These are phyloP conservation scores for Heliothis virescens DNA, from an alignment of 1,140 invertebrate genomes.

Conservation along the genomic window DNA sequence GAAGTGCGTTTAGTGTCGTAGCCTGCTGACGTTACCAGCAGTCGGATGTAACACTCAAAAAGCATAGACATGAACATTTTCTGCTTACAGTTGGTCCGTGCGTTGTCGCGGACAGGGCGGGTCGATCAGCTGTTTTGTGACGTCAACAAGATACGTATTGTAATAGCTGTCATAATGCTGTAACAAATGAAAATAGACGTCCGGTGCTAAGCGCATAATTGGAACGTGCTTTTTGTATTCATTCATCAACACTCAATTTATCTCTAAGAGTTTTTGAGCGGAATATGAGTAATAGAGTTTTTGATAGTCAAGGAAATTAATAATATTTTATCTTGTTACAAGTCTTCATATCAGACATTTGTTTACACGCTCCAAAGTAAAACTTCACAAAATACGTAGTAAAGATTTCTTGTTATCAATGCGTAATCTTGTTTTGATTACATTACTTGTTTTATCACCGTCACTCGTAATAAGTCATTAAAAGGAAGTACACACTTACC, in stretches of 20 bases:
- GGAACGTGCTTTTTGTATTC: not conserved
- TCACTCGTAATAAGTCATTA: slow-evolving; percentile 35
- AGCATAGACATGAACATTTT: slow-evolving; percentile 44
- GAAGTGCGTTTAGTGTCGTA: slow-evolving; percentile 82
- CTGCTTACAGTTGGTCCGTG: slow-evolving; percentile 24
- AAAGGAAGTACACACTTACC: slow-evolving; percentile 21
- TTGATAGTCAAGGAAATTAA: too few relatives aligned
- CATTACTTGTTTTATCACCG: slow-evolving; percentile 27
- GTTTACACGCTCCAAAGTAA: too few relatives aligned
- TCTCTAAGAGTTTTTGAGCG: too few relatives aligned
- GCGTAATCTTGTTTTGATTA: slow-evolving; percentile 24
- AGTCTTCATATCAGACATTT: too few relatives aligned
- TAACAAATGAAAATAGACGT: not conserved
- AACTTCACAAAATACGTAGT: too few relatives aligned
- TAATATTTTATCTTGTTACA: too few relatives aligned
- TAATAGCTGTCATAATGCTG: slow-evolving; percentile 8
- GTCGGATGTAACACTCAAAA: slow-evolving; percentile 52
- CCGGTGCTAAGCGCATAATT: not conserved
- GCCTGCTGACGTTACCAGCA: slow-evolving; percentile 72
- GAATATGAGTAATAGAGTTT: too few relatives aligned
- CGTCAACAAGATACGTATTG: slow-evolving; percentile 36
- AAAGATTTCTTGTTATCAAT: not conserved
- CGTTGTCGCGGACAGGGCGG: slow-evolving; percentile 17
- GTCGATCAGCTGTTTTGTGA: slow-evolving; percentile 45
- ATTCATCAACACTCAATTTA: too few relatives aligned